Percentiles rank a stretch among this genome's conserved stretches.
Evolutionary conservation across 2,113 vertebrate genomes (phyloP).

Genomic region (Rhea pennata): DNA sequence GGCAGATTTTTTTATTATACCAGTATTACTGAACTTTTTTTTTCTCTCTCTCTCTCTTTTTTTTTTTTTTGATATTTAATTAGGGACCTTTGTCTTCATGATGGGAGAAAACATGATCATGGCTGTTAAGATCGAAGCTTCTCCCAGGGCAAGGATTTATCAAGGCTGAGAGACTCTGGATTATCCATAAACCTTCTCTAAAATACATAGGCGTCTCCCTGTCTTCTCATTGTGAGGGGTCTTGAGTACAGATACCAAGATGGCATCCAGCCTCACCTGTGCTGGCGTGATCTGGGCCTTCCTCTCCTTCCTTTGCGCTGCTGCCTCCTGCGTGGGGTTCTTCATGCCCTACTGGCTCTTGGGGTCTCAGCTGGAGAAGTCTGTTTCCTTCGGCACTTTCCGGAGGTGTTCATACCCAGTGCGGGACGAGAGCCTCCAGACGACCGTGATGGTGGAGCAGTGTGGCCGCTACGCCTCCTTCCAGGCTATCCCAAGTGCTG

Average conservation of each 20-base stretch:
- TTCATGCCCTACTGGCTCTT: conserved; percentile 99
- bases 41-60: background rate
- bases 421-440: conserved; percentile 89
- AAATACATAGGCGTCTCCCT: background rate
- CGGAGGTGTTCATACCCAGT: conserved; percentile 95
- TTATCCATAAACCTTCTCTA: background rate
- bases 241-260: conserved; percentile 54
- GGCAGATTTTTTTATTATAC: background rate
- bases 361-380: conserved; percentile 94
- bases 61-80: conserved; percentile 3
- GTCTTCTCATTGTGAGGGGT: background rate
- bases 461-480: conserved; percentile 97
- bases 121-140: background rate
- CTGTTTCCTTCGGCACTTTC: conserved; percentile 96
- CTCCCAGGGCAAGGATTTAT: background rate
- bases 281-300: conserved; percentile 89
- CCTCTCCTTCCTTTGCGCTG: conserved; percentile 90
- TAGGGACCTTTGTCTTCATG: conserved; percentile 49
- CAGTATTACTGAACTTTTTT: background rate
- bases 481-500: conserved; percentile 91
- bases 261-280: conserved; percentile 95
- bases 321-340: conserved; percentile 93
- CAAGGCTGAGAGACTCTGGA: conserved; percentile 13
- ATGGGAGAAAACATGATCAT: background rate
- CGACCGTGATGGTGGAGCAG: conserved; percentile 96